Evolutionary conservation across 2,797 vertebrate genomes (phyloP).

Genomic region (Spizella passerina): DNA sequence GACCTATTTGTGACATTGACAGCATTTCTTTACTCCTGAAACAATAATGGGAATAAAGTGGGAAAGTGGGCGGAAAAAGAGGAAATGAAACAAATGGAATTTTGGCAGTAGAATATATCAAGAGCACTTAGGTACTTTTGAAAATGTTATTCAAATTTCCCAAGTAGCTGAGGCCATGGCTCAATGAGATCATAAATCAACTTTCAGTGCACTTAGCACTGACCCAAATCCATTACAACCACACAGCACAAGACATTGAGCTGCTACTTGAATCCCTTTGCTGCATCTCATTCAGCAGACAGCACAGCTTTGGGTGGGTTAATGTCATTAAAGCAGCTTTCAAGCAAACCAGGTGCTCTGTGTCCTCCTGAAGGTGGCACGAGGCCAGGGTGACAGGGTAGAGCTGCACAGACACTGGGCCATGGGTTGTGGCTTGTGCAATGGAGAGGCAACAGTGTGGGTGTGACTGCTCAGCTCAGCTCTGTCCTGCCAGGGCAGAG

Average conservation of each 20-base stretch:
- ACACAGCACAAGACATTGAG: background rate
- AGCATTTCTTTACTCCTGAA: slow-evolving; percentile 6
- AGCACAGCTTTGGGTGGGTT: background rate
- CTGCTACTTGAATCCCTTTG: background rate
- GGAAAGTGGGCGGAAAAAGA: slow-evolving; percentile 10
- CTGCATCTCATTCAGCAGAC: background rate
- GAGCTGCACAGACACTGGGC: background rate
- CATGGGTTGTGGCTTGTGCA: background rate
- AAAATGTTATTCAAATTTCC: background rate
- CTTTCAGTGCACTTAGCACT: background rate
- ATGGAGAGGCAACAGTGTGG: background rate
- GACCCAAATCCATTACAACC: background rate
- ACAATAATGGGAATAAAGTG: background rate
- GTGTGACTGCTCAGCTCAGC: background rate
- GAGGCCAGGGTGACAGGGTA: background rate
- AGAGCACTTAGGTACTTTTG: slow-evolving; percentile 11
- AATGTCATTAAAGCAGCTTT: background rate
- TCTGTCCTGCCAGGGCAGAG: background rate
- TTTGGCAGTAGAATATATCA: slow-evolving; percentile 21
- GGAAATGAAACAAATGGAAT: slow-evolving; percentile 24
- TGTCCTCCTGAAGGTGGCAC: background rate
- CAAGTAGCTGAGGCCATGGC: background rate
- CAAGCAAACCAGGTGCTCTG: background rate
- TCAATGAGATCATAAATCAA: slow-evolving; percentile 18
- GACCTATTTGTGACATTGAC: background rate